Evolutionary conservation across 1,140 invertebrate genomes (phyloP), one percentile per base, ranked within the genome.

Genomic region (Pseudoatta argentina): DNA sequence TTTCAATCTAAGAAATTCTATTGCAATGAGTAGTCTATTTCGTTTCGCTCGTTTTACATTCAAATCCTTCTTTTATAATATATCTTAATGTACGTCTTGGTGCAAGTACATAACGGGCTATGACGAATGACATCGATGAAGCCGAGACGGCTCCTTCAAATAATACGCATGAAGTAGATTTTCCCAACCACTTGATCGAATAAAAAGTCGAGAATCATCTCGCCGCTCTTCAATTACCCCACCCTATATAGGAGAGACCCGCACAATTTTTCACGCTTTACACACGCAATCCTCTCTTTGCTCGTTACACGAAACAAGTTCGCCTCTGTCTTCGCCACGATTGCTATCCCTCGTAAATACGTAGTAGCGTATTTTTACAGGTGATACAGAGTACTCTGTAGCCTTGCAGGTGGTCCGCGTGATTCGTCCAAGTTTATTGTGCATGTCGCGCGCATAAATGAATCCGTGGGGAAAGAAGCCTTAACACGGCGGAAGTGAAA

Each of bases 341-440:
- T 79, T 86, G 72, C 71, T 61, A 83, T 71, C 24, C 69, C 72
- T 44, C 66, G 66, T 69, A 69, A 69, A 69, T 69, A 69, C 39
- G 79, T 83, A 63, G 69, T 51, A 12, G 71, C 55, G 79, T 59
- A 83, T 61, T 83, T 83, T 83, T 83, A 83, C 14, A 10, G 44
- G 57, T 39, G 79, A 83, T 73, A 61, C 24, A n/a, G 66, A 69
- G 55, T 59, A 59, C 55, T 81, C 82, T 64, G 85, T 86, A 21
- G 85, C 87, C 64, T 81, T 81, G 64, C 72, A 87, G 90, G 87
- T 88, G 90, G 87, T 69, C 78, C 61, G 44, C 48, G 87, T 87
- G 90, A 85, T 69, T 76, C 55, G 44, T 64, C n/a, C 51, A 7
- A 34, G 69, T 64, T 86, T 86, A 82, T 81, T 69, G 75, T 57